These are phyloP conservation scores for Drosophila biarmipes DNA, from an alignment of 1,140 invertebrate genomes.

Conservation along the genomic window DNA sequence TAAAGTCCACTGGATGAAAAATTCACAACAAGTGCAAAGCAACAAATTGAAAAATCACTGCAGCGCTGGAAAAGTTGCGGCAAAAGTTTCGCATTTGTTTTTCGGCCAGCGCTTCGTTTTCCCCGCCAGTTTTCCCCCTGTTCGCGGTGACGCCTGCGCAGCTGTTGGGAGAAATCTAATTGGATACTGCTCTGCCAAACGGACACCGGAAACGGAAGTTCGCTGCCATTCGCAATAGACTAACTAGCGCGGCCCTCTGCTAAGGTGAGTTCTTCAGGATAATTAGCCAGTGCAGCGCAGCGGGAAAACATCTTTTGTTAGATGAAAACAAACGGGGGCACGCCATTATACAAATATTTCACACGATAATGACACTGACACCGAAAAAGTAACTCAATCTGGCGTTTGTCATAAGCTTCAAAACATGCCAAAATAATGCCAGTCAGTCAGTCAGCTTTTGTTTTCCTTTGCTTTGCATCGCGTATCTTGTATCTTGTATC, in stretches of 20 bases:
- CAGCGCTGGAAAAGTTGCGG: slow-evolving; percentile 20
- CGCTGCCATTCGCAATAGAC: slow-evolving; percentile 58
- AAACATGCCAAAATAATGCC: slow-evolving; percentile 63
- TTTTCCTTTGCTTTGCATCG: slow-evolving; percentile 45
- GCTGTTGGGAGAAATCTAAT: slow-evolving; percentile 64
- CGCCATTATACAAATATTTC: slow-evolving; percentile 30
- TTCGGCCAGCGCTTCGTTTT: background rate
- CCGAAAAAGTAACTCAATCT: slow-evolving; percentile 31
- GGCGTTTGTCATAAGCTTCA: slow-evolving; percentile 40
- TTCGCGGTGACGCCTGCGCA: slow-evolving; percentile 72
- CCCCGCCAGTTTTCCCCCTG: slow-evolving; percentile 14
- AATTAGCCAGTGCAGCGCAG: slow-evolving; percentile 24
- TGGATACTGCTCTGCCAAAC: slow-evolving; percentile 58
- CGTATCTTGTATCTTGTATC: slow-evolving; percentile 39
- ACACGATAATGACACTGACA: slow-evolving; percentile 45
- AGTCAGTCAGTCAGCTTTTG: slow-evolving; percentile 44
- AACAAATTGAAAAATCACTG: slow-evolving; percentile 34
- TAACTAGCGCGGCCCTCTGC: slow-evolving; percentile 9
- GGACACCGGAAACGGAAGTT: slow-evolving; percentile 60
- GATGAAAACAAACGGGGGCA: slow-evolving; percentile 2
- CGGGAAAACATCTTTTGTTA: slow-evolving; percentile 17
- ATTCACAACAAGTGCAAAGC: slow-evolving; percentile 34
- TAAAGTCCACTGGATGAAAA: slow-evolving; percentile 24
- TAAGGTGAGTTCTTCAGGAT: slow-evolving; percentile 10
- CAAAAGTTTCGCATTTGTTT: slow-evolving; percentile 29